Base-by-base conservation (phyloP, 2,113 vertebrate species). In the Saiga tatarica region DNA sequence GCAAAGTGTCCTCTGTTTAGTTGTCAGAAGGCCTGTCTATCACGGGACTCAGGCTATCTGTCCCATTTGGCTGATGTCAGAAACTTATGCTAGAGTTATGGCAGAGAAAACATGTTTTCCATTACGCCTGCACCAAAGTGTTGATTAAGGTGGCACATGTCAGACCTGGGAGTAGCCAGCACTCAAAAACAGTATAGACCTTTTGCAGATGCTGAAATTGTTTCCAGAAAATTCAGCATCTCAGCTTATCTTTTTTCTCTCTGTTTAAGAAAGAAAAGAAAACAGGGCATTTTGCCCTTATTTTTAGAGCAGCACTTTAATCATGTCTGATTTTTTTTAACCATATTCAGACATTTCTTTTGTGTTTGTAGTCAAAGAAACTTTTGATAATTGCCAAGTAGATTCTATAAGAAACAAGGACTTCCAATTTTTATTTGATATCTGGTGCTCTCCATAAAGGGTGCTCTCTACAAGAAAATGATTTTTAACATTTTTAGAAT, bases 91-190 rank as follows among this genome's bases (percentile, higher is more conserved):
- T 95, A n/a, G 62, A 84, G 91, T 87, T 96, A 91, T 91, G 93
- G 96, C 93, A 96, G 78, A 97, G 95, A 91, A 92, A 98, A 95
- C 93, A 94, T 97, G 98, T 94, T 98, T 98, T 96, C 97, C 89
- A 97, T 98, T 97, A 98, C 23, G 4, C 57, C 13, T 11, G 10
- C 95, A 95, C 85, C 86, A 57, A 96, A 97, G 96, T 98, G 98
- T 97, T 98, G 97, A 98, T 97, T 97, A 98, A 97, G 93, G 98
- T 97, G 87, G 96, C 97, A 93, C 95, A 96, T 96, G 89, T 96
- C 94, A 97, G 97, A 94, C 94, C 93, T 96, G 91, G 97, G 93
- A 97, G 91, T 96, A 87, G 91, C 89, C 97, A 96, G 62, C 28
- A 39, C 57, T 91, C n/a, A 95, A 62, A 96, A 95, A 86, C 36